Conservation (phyloP, 2,113 vertebrate species). For the Dissostichus mawsoni region DNA sequence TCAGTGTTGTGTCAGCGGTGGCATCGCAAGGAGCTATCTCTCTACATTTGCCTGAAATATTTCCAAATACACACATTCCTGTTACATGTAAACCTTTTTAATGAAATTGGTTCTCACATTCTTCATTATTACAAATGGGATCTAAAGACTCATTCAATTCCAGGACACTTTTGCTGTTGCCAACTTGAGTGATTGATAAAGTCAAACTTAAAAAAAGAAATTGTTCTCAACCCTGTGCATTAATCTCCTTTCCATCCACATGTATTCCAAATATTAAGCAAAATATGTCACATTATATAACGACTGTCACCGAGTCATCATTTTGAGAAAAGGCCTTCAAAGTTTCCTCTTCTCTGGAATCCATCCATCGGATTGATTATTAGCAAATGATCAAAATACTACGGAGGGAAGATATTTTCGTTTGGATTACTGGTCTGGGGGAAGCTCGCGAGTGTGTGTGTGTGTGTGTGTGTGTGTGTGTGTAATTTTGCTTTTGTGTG, state of each 20-base stretch:
- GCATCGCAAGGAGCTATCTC: slow-evolving; percentile 12
- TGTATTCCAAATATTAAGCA: not conserved
- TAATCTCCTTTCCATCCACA: not conserved
- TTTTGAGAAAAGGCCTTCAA: too few species aligned
- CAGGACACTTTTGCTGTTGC: not conserved
- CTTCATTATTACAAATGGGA: not conserved
- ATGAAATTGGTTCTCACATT: not conserved
- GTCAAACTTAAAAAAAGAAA: not conserved
- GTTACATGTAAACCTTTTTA: not conserved
- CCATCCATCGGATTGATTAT: too few species aligned
- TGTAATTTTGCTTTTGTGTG: too few species aligned
- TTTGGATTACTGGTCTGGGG: too few species aligned
- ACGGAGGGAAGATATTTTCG: too few species aligned
- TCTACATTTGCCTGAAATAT: not conserved
- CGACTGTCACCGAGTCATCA: too few species aligned
- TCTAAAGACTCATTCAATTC: not conserved
- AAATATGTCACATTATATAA: too few species aligned
- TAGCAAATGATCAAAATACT: too few species aligned
- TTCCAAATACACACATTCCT: not conserved
- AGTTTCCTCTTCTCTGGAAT: too few species aligned
- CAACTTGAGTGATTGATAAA: not conserved
- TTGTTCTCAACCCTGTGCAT: not conserved
- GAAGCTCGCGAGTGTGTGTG: too few species aligned
- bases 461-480: too few species aligned
- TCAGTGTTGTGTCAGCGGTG: not conserved